These are phyloP conservation scores for Tetanocera ferruginea DNA, from an alignment of 2,888 invertebrate species.

Conservation along the genomic window DNA sequence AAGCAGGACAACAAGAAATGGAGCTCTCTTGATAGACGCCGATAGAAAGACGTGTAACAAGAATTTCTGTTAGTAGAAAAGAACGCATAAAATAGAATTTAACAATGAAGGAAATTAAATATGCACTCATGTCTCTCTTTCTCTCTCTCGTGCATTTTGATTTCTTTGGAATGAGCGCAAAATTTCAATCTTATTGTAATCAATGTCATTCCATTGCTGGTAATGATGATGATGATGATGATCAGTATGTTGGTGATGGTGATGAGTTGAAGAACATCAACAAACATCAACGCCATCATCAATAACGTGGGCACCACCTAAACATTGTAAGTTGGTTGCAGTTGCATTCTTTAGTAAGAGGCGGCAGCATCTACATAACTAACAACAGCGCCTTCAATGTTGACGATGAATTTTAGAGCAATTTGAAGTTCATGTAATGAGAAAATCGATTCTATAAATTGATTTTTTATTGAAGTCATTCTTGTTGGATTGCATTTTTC, in stretches of 20 bases:
- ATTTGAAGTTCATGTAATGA: constrained; percentile 6
- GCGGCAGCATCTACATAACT: neutral
- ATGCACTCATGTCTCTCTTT: neutral
- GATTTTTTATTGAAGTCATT: neutral
- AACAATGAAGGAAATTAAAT: constrained; percentile 18
- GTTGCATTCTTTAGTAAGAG: neutral
- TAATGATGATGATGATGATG: neutral
- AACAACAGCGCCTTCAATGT: neutral
- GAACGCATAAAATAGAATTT: neutral
- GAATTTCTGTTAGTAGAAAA: neutral
- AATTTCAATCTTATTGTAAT: constrained; percentile 27
- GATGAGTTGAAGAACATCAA: neutral
- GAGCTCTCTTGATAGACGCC: too few species aligned
- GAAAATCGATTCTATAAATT: constrained; percentile 11
- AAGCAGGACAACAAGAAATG: neutral
- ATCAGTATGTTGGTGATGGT: neutral
- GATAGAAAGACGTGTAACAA: constrained; percentile 1
- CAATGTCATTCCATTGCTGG: constrained; percentile 5
- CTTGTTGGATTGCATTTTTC: neutral
- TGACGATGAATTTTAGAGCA: neutral
- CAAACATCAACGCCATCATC: constrained; percentile 1
- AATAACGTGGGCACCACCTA: neutral
- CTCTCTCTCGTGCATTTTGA: constrained; percentile 8
- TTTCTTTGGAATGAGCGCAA: constrained; percentile 13
- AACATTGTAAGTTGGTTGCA: neutral